phyloP scores from a whole-genome alignment of 2,888 invertebrate genomes.

The Boloria euphrosyne region DNA sequence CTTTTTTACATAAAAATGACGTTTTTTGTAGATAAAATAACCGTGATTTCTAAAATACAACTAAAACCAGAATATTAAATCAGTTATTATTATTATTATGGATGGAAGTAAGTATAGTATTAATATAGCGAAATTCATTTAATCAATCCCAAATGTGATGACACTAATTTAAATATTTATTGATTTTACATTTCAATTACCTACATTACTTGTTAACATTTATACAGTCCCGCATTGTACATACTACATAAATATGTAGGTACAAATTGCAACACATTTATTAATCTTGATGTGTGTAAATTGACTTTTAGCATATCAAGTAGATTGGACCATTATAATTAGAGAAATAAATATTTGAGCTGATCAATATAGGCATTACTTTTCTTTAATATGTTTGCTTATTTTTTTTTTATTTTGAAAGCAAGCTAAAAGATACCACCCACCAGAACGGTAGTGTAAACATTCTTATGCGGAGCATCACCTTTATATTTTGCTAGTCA shows the following conservation, averaged over 20 bases:
- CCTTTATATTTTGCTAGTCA: too few relatives aligned
- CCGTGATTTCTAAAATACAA: neutral
- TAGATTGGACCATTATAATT: neutral
- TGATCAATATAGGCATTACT: neutral
- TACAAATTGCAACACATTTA: neutral
- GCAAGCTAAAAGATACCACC: too few relatives aligned
- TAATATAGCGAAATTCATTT: constrained; percentile 3
- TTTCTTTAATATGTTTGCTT: too few relatives aligned
- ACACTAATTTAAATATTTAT: constrained; percentile 1
- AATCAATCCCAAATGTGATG: constrained; percentile 3
- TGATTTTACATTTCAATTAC: neutral
- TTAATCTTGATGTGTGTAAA: neutral
- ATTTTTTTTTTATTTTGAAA: too few relatives aligned
- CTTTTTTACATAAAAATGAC: constrained; percentile 5
- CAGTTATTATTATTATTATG: too few relatives aligned
- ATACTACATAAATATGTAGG: too few relatives aligned
- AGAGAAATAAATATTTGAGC: neutral
- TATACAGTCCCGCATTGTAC: neutral
- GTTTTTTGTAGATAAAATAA: constrained; percentile 3
- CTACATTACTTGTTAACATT: constrained; percentile 10
- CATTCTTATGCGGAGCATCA: too few relatives aligned
- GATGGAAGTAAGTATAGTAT: too few relatives aligned
- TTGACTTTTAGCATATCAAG: neutral
- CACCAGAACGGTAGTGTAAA: too few relatives aligned
- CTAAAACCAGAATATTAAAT: neutral